Base-by-base conservation (phyloP, 2,888 invertebrate species). In the Catocala sponsa region DNA sequence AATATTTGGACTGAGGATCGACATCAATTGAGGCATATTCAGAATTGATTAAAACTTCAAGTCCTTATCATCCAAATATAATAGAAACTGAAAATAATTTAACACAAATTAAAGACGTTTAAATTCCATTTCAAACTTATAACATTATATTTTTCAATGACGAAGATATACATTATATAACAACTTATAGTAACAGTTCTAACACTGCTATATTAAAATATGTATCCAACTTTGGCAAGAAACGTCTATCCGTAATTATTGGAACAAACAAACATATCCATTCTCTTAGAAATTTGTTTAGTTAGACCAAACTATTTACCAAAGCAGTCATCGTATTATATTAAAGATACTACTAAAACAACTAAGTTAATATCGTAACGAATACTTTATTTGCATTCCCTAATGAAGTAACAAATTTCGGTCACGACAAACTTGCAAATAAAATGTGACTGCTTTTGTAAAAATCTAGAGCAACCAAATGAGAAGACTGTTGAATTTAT, bases 361-460 rank as follows among this genome's bases (percentile, higher is more conserved):
- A 25, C 25, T 25, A 25, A 25, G 25, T 42, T 11, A 5, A 42
- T 42, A 42, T 11, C 11, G 10, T 42, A 9, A 11, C n/a, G 42
- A 42, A 42, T 42, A 4, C 38, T 9, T 10, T n/a, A 42, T 46
- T 49, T 33, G 35, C 49, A 32, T 48, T 48, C 32, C 33, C 55
- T 47, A 55, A 55, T 38, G 46, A 46, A 32, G n/a, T 43, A 44
- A 54, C 13, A 54, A 44, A 44, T 54, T 25, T 44, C 13, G 54
- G 44, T 13, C 43, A 10, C 52, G 32, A 32, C 7, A 13, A 33
- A 46, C 12, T 51, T 69, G 70, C 66, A 76, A 70, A 60, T 66
- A 65, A 58, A 61, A 33, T 44, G 38, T 53, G 53, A 64, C 33
- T 56, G 32, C 56, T 49, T 35, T 38, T 58, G 57, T 57, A 54